Evolutionary conservation across 2,113 vertebrate species (phyloP), one percentile per base, ranked within the genome.

Genomic region (Ariopsis seemanni): DNA sequence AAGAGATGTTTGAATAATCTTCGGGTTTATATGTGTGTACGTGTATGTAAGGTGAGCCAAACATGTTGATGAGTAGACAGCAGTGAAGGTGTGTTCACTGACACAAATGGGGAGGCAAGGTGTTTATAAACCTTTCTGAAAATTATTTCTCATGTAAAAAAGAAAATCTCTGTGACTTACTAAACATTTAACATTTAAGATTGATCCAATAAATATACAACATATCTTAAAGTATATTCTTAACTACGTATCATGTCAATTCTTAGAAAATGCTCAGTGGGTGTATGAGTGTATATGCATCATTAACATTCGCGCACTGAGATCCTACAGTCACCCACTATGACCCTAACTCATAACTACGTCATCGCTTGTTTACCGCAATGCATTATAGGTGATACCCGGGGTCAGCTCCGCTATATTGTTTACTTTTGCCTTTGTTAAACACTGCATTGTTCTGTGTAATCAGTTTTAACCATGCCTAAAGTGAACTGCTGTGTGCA

Each of bases 1-100:
- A 55, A 83, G 72, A 88, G 83, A 63, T 69, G 85, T 91, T 89
- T 92, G 90, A 93, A 92, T 94, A 94, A 93, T 94, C 90, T 84
- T 78, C 63, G 74, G 72, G 89, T 92, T 92, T 92, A 89, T 85
- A 84, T 89, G 89, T 88, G 67, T 80, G 77, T 62, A 65, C 78
- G 85, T 71, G 86, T 90, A 71, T 75, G 69, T 85, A 17, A 50
- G 77, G 42, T 78, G 78, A 60, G 27, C n/a, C 67, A 67, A 84
- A 86, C 50, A 85, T 88, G 81, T 71, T 81, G 81, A 90, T 90
- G 89, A 90, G 85, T 77, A 84, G 89, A 87, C 74, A 58, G 67
- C 58, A 63, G 85, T 75, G 52, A 83, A 87, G 60, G 71, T 78
- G 81, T 22, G 20, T 27, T 67, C 72, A 18, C 57, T 55, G 55